Base-by-base conservation (phyloP, 2,888 invertebrate species). In the Diloba caeruleocephala region DNA sequence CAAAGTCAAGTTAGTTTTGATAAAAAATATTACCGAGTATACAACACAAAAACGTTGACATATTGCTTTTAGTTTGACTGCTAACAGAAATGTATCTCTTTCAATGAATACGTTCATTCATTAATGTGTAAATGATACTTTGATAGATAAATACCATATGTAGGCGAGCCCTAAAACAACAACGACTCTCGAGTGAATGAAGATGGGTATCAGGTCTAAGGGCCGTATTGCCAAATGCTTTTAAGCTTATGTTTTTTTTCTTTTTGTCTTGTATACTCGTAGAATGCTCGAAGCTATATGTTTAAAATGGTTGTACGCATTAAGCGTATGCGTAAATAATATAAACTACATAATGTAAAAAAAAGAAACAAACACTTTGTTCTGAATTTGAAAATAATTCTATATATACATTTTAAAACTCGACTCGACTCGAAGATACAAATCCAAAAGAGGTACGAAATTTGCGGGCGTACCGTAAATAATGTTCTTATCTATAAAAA, bases 131-230 rank as follows among this genome's bases (percentile, higher is more conserved):
- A 54, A 39, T 10, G 63, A 55, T 52, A 59, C 37, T 57, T 61
- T 44, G 45, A 29, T 36, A 55, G 36, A 46, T 26, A 41, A 42
- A 25, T 17, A 44, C 37, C 65, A 56, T 41, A 37, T 57, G 58
- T 44, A 17, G 21, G 15, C 19, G 12, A 3, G 41, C 7, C 68
- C 67, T 71, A 69, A 69, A 71, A 50, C 8, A 69, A 69, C 53
- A 70, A 34, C 3, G 34, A 12, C 29, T n/a, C 5, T 6, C 8
- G 23, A 44, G 7, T 21, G 48, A 55, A 39, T 29, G n/a, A 34
- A 42, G 15, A 52, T 31, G 32, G 37, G 36, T 25, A 19, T 29
- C n/a, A 23, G 10, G 14, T 28, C 26, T 41, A 21, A 49, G 21
- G 17, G 17, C 36, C 17, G 28, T 25, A 43, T 38, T 21, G 8